Base-by-base conservation (phyloP, 2,113 vertebrate genomes). In the Fukomys damarensis region DNA sequence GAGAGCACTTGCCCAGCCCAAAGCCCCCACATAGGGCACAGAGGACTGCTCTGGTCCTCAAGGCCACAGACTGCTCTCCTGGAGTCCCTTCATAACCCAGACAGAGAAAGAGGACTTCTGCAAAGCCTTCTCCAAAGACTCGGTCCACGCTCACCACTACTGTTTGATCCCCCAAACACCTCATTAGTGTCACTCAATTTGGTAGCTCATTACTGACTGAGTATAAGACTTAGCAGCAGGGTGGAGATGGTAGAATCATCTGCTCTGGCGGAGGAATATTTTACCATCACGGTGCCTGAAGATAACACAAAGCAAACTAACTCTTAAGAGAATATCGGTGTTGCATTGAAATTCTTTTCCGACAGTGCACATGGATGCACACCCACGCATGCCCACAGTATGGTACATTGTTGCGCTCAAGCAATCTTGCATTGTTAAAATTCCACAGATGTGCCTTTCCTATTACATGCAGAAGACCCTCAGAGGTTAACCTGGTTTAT, bases 1-100 rank as follows among this genome's bases (percentile, higher is more conserved):
- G 38, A 24, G 14, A 41, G 30, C 3, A 41, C 58, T 20, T 59
- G 58, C 56, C 32, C 2, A 16, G 26, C 16, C 74, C 66, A 20
- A 0, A 0, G 74, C 28, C 41, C 2, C 0, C 1, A 0, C 0
- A 35, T 41, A 9, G 5, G 30, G 30, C 20, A n/a, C 63, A 22
- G 22, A 56, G 7, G 70, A 72, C 72, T 5, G 16, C 12, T 82
- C 43, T 0, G 3, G 49, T 43, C 49, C 2, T 59, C 4, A 9
- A 4, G 61, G 9, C 43, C 65, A 83, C 54, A 24, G 35, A 35
- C 38, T 35, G 43, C 24, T 24, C 77, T 76, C 74, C 59, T 13
- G 32, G 26, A 58, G 28, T 52, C 61, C 61, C 35, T 59, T 56
- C 19, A 19, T 19, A 66, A 28, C 24, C 3, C 19, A 56, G 66